Conservation (phyloP, 2,113 vertebrate genomes). For the Rostratula benghalensis region DNA sequence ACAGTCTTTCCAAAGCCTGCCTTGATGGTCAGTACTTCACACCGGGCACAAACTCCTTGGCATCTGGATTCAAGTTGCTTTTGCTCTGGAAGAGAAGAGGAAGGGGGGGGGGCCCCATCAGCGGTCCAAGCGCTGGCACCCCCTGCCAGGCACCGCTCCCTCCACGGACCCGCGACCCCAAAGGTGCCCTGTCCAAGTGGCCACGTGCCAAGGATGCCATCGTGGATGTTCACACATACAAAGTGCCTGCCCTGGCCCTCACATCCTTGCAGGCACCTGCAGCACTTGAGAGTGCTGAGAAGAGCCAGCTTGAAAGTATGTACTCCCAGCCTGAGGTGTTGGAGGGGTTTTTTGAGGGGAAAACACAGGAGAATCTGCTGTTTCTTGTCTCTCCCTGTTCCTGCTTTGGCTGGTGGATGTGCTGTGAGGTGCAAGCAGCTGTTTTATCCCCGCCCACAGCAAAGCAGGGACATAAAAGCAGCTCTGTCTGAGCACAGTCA, state of each 20-base stretch:
- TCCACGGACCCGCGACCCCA: not conserved
- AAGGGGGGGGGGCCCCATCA: not conserved
- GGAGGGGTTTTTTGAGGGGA: rapidly evolving
- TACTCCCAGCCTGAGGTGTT: not conserved
- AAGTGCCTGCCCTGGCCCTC: not conserved
- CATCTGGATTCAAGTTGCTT: slow-evolving; percentile 96
- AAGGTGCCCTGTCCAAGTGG: not conserved
- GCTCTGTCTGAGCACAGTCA: not conserved
- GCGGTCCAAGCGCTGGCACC: rapidly evolving
- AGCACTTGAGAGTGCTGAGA: not conserved
- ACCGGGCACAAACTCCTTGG: slow-evolving; percentile 97
- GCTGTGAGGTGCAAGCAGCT: not conserved
- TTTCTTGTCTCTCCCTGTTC: not conserved
- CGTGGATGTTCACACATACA: rapidly evolving
- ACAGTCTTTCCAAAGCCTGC: slow-evolving; percentile 49
- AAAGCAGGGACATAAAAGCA: too few relatives aligned
- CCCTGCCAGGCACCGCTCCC: too few relatives aligned
- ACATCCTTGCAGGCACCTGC: not conserved
- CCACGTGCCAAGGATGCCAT: not conserved
- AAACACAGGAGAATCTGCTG: rapidly evolving
- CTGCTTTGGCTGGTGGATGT: not conserved
- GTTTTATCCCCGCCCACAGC: rapidly evolving
- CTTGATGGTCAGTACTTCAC: slow-evolving; percentile 91
- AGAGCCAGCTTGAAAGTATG: rapidly evolving
- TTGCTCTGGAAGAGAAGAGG: slow-evolving; percentile 83